Percentiles rank a stretch among this genome's conserved stretches.
Conservation (phyloP, 2,113 vertebrate genomes). For the human (Homo sapiens) region GRCh38 chr7:54629001-54629500, state of each 20-base stretch:
- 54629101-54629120: slow-evolving; percentile 61
- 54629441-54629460: accelerated
- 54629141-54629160: slow-evolving; percentile 25
- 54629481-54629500: background rate
- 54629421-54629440: background rate
- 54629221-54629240: slow-evolving; percentile 62
- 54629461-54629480: background rate
- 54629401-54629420: background rate
- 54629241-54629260: slow-evolving; percentile 18
- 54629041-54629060: background rate
- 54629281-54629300: background rate
- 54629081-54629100: slow-evolving; percentile 50
- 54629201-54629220: slow-evolving; percentile 63
- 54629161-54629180: slow-evolving; percentile 64
- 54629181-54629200: slow-evolving; percentile 54
- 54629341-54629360: background rate
- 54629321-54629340: background rate
- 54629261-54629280: background rate
- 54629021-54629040: background rate
- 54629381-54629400: background rate
- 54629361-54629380: background rate
- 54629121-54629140: slow-evolving; percentile 62
- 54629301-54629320: background rate
- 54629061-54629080: slow-evolving; percentile 59
- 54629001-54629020: background rate